phyloP scores from a whole-genome alignment of 2,113 vertebrate genomes.

The Okapia johnstoni region DNA sequence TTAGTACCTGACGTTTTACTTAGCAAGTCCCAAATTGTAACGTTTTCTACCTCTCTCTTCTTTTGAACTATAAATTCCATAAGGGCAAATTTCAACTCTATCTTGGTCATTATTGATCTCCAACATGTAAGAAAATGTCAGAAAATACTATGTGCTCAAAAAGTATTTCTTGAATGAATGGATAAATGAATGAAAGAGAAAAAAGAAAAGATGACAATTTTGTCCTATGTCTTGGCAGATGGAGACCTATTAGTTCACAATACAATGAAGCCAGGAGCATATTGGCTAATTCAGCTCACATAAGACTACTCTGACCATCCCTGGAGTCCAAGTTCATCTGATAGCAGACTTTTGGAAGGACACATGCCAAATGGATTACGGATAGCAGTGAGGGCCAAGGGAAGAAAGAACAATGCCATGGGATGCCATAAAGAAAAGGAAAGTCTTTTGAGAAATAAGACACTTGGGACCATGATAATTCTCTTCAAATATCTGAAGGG shows the following conservation, averaged over 20 bases:
- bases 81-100: background rate
- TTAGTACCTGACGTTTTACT: background rate
- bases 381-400: rapidly evolving
- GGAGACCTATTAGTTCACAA: background rate
- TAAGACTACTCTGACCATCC: background rate
- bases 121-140: background rate
- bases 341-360: background rate
- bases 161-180: background rate
- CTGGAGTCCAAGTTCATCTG: background rate
- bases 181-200: background rate
- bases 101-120: background rate
- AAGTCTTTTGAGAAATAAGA: background rate
- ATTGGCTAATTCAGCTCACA: background rate
- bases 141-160: background rate
- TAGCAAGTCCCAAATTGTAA: background rate
- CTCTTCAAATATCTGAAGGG: background rate
- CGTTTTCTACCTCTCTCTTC: background rate
- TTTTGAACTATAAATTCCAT: background rate
- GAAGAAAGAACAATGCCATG: background rate
- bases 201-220: background rate
- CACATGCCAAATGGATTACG: background rate
- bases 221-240: background rate
- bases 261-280: background rate
- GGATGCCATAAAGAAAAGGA: background rate
- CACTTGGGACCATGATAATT: background rate